These are phyloP conservation scores for Sebastes iracundus DNA, from an alignment of 2,797 vertebrate genomes.

Conservation along the genomic window DNA sequence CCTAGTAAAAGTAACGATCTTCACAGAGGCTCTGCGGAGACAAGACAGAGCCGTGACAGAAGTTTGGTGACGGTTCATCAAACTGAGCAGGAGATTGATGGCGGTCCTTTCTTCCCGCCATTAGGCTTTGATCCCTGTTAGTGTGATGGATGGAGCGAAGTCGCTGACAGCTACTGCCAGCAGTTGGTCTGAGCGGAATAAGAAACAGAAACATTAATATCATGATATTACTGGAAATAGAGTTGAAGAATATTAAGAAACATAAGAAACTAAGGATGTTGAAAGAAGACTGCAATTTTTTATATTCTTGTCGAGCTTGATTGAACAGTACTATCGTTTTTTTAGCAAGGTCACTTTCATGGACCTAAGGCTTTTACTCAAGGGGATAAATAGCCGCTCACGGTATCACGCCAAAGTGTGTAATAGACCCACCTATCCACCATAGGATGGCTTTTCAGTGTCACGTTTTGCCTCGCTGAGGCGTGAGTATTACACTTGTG, in stretches of 20 bases:
- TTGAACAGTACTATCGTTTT: not conserved
- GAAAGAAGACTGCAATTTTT: not conserved
- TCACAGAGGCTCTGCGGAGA: not conserved
- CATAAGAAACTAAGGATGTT: not conserved
- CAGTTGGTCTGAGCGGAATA: not conserved
- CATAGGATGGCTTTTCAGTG: too few relatives aligned
- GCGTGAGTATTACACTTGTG: too few relatives aligned
- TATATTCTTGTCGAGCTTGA: not conserved
- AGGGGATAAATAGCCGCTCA: not conserved
- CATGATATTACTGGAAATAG: not conserved
- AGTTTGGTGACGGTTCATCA: not conserved
- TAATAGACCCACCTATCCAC: too few relatives aligned
- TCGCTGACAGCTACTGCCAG: not conserved
- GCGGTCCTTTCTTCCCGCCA: not conserved
- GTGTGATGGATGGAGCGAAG: constrained; percentile 17
- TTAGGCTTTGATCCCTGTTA: constrained; percentile 17
- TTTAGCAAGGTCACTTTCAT: not conserved
- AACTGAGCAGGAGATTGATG: constrained; percentile 32
- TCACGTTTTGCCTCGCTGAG: too few relatives aligned
- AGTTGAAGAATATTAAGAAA: not conserved
- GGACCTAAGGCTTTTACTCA: not conserved
- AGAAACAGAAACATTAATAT: not conserved
- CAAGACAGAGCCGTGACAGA: not conserved
- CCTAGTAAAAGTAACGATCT: not conserved
- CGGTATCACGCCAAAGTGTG: too few relatives aligned